Evolutionary conservation across 2,113 vertebrate species (phyloP), one percentile per base, ranked within the genome.

Genomic region (Microcebus griseorufus): DNA sequence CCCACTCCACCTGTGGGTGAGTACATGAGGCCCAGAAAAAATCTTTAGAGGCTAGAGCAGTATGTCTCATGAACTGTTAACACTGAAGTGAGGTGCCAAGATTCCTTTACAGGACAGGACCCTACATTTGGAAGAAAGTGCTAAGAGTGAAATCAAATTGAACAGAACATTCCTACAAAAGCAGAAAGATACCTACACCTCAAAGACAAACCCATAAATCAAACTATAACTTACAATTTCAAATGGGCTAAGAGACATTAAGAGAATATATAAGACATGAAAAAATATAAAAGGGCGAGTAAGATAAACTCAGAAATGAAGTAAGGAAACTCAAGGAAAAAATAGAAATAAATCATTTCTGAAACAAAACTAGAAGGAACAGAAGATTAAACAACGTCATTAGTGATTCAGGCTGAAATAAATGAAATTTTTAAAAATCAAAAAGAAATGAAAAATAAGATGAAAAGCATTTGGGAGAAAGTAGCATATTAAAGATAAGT

Each of bases 341-440:
- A 51, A 73, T 5, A 14, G 16, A 17, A 65, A 37, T 78, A 42
- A 18, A 80, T 45, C 32, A 80, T 75, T 91, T 93, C 60, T 92
- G 65, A 86, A 96, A 95, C 70, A 45, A 80, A 95, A 62, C 3
- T 55, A 79, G 25, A 88, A 87, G 34, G 4, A 88, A 92, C 16
- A 20, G 10, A 83, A 80, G 23, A 84, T 90, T 18, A 72, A 64
- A 65, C 51, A 67, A 80, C 16, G 58, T 78, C 32, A 73, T 64
- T 72, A 82, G 14, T 65, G 48, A 92, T 67, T 79, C 11, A 76
- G 48, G 8, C 55, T 42, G 14, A 80, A 88, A 72, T n/a, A 83
- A 34, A 11, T n/a, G 2, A 34, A 82, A 84, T n/a, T 29, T 90
- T 70, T 62, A 53, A 75, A 67, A 83, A 84, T 51, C 9, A 78